A percentile compares a stretch with the other conserved stretches of the same genome.
These are phyloP conservation scores for Linnaemya tessellans DNA, from an alignment of 2,888 invertebrate species.

Conservation along the genomic window DNA sequence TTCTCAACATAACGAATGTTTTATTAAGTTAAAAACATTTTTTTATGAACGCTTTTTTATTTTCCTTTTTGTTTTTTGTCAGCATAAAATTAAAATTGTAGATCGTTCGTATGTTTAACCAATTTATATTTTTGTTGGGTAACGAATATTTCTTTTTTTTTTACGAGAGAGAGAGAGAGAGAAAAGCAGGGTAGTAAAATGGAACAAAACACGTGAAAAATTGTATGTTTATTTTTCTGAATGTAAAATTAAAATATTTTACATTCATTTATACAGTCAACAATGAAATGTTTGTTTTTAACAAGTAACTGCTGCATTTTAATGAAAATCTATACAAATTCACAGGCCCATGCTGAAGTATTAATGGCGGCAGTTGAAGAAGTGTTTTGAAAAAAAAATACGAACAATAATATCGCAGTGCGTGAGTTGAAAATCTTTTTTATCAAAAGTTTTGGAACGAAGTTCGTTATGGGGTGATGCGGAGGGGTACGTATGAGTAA, in stretches of 20 bases:
- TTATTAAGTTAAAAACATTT: slow-evolving; percentile 10
- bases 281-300: background rate
- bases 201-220: background rate
- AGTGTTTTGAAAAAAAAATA: background rate
- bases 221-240: slow-evolving; percentile 10
- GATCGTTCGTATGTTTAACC: background rate
- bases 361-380: background rate
- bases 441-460: no score
- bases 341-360: background rate
- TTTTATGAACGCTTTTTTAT: background rate
- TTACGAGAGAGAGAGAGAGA: no score
- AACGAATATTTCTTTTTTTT: background rate
- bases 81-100: slow-evolving; percentile 9
- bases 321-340: slow-evolving; percentile 2
- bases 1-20: slow-evolving; percentile 35
- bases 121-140: background rate
- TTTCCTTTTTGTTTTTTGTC: background rate
- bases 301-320: slow-evolving; percentile 1
- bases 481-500: no score
- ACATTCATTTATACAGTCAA: slow-evolving; percentile 48
- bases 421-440: no score
- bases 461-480: no score
- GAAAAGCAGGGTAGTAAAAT: background rate
- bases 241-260: slow-evolving; percentile 15
- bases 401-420: no score